A percentile compares a stretch with the other conserved stretches of the same genome.
Conservation (phyloP, 2,888 invertebrate species). For the Drosophila conformis region DNA sequence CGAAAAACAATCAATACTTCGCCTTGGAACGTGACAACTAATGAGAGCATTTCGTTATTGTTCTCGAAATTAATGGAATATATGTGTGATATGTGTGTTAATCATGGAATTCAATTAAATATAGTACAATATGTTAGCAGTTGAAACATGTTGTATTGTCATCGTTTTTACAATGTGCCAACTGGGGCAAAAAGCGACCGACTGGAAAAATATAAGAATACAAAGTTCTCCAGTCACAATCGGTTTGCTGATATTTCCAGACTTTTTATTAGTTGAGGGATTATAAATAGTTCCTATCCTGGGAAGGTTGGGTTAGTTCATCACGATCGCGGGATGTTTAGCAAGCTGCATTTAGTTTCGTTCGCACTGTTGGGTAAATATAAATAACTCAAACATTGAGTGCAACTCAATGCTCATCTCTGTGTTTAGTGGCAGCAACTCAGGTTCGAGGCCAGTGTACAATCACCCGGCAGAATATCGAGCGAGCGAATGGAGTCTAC, state of each 20-base stretch:
- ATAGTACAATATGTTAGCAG: neutral
- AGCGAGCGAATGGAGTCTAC: constrained; percentile 43
- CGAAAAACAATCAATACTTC: constrained; percentile 24
- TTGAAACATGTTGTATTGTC: neutral
- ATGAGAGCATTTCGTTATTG: neutral
- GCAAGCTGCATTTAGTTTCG: neutral
- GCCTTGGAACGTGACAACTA: neutral
- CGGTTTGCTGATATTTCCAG: neutral
- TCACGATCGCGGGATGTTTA: constrained; percentile 5
- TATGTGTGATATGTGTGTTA: neutral
- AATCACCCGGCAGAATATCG: constrained; percentile 11
- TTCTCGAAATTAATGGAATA: neutral
- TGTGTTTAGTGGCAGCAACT: neutral
- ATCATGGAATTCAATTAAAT: too few relatives aligned
- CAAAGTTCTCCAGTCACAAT: neutral
- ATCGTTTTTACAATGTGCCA: neutral
- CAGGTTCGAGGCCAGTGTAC: constrained; percentile 4
- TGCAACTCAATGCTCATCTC: neutral
- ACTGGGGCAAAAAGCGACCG: neutral
- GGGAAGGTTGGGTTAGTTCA: neutral
- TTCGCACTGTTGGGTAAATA: constrained; percentile 13
- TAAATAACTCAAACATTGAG: neutral
- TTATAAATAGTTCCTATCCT: neutral
- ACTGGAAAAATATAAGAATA: neutral
- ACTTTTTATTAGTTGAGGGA: neutral